Evolutionary conservation across 2,113 vertebrate species (phyloP).

Genomic region (Pampusana beccarii): DNA sequence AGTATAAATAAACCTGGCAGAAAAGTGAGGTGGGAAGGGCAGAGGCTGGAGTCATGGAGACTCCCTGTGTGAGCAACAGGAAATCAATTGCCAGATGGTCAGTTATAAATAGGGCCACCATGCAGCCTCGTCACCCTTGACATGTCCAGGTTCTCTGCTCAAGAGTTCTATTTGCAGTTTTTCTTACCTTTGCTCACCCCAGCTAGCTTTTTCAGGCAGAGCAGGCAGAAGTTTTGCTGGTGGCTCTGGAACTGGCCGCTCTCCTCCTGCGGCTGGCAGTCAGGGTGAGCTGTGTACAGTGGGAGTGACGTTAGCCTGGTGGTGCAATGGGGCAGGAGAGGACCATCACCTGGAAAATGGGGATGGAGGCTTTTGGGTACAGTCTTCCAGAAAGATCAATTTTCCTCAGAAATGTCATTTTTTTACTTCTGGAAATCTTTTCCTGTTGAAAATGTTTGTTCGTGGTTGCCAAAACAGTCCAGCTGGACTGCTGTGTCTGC

Average conservation of each 20-base stretch:
- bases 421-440: not conserved
- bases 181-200: not conserved
- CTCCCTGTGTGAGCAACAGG: slow-evolving; percentile 39
- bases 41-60: not conserved
- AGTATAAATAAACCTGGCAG: slow-evolving; percentile 64
- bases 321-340: not conserved
- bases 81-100: slow-evolving; percentile 60
- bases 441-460: not conserved
- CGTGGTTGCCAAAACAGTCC: not conserved
- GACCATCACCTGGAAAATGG: not conserved
- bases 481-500: not conserved
- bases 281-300: not conserved
- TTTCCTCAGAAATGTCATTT: not conserved
- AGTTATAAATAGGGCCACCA: slow-evolving; percentile 58
- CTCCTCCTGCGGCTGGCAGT: fast-evolving
- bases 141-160: not conserved
- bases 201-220: not conserved
- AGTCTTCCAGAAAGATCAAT: not conserved
- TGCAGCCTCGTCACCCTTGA: not conserved
- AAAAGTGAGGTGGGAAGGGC: not conserved
- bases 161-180: not conserved
- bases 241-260: fast-evolving
- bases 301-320: fast-evolving
- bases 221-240: not conserved
- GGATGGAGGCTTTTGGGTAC: not conserved